These are phyloP conservation scores for Chroicocephalus ridibundus DNA, from an alignment of 2,113 vertebrate species.

Conservation along the genomic window DNA sequence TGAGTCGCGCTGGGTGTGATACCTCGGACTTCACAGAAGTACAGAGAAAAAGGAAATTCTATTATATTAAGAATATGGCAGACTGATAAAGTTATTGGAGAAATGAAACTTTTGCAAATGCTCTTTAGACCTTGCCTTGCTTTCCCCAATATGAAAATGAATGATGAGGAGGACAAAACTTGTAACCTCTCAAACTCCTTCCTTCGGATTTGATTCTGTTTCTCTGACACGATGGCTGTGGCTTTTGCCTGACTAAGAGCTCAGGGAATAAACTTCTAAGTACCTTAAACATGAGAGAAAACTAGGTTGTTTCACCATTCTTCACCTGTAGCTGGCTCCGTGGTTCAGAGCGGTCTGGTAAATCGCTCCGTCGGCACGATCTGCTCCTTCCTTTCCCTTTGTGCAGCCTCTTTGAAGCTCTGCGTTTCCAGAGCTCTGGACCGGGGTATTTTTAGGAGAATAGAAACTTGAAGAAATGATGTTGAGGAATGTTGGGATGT, in stretches of 20 bases:
- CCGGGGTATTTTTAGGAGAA: neutral
- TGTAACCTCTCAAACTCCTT: neutral
- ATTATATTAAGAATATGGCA: neutral
- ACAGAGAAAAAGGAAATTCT: neutral
- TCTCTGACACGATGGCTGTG: neutral
- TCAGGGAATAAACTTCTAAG: neutral
- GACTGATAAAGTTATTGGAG: neutral
- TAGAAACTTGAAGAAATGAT: neutral
- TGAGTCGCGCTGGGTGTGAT: neutral
- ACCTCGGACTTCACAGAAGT: neutral
- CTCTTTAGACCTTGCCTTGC: neutral
- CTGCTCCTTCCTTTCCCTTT: neutral
- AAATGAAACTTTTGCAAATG: neutral
- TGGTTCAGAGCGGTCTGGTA: neutral
- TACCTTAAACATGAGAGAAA: accelerated
- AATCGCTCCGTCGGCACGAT: accelerated
- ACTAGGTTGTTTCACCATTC: neutral
- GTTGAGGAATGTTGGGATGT: neutral
- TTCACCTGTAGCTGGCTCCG: neutral
- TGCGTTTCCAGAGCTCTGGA: accelerated
- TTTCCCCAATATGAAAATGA: neutral
- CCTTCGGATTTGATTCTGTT: neutral
- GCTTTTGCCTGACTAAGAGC: neutral
- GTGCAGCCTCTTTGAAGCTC: neutral
- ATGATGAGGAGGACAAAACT: neutral